Conservation (phyloP, 2,888 invertebrate genomes). For the Epinotia demarniana region DNA sequence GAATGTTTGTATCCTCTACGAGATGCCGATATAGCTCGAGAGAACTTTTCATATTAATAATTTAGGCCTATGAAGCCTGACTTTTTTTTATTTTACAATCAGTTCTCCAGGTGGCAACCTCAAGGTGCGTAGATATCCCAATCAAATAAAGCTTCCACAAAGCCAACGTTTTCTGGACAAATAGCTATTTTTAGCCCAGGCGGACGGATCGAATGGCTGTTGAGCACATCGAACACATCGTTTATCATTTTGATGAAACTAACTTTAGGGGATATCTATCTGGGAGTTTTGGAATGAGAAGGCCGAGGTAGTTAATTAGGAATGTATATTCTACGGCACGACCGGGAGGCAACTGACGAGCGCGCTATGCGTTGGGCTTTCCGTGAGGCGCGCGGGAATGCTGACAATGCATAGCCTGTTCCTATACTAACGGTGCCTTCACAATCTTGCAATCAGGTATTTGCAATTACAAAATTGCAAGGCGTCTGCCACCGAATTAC, state of each 20-base stretch:
- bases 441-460: slow-evolving; percentile 42
- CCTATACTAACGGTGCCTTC: slow-evolving; percentile 45
- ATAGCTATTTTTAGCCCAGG: slow-evolving; percentile 48
- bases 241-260: slow-evolving; percentile 46
- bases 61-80: slow-evolving; percentile 49
- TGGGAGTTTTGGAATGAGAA: too few relatives aligned
- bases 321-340: too few relatives aligned
- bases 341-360: too few relatives aligned
- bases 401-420: too few relatives aligned
- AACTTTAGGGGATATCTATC: too few relatives aligned
- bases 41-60: slow-evolving; percentile 48
- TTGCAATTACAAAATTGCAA: slow-evolving; percentile 26
- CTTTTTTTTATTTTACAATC: slow-evolving; percentile 44
- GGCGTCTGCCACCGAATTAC: slow-evolving; percentile 43
- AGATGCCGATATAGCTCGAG: slow-evolving; percentile 40
- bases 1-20: slow-evolving; percentile 21
- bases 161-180: slow-evolving; percentile 45
- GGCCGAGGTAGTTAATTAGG: too few relatives aligned
- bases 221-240: slow-evolving; percentile 47
- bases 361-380: too few relatives aligned
- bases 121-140: slow-evolving; percentile 35
- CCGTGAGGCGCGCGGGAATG: too few relatives aligned
- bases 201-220: slow-evolving; percentile 46
- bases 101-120: slow-evolving; percentile 33
- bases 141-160: slow-evolving; percentile 43